These are phyloP conservation scores for Asbolus verrucosus DNA, from an alignment of 1,140 invertebrate genomes.

Conservation along the genomic window DNA sequence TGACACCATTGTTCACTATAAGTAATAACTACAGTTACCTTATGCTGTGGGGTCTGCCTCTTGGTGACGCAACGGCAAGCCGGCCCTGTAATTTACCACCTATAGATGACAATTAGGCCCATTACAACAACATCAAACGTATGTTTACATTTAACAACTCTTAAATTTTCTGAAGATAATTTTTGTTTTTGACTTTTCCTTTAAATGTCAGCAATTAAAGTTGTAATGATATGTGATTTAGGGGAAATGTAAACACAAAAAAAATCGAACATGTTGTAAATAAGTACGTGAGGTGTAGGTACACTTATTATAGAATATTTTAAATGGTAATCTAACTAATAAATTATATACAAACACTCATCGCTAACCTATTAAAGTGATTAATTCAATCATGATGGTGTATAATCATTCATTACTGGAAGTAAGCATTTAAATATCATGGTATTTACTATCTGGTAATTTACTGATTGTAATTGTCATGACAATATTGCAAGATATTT, in stretches of 20 bases:
- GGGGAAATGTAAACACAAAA: too few species aligned
- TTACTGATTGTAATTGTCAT: slow-evolving; percentile 33
- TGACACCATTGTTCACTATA: slow-evolving; percentile 41
- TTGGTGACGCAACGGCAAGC: slow-evolving; percentile 44
- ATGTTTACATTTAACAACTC: slow-evolving; percentile 35
- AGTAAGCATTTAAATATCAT: slow-evolving; percentile 39
- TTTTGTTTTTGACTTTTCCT: slow-evolving; percentile 23
- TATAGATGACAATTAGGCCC: slow-evolving; percentile 41
- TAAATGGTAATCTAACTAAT: background rate
- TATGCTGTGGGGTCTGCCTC: slow-evolving; percentile 41
- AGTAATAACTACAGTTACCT: slow-evolving; percentile 31
- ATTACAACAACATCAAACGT: slow-evolving; percentile 38
- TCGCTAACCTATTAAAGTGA: slow-evolving; percentile 39
- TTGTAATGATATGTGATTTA: slow-evolving; percentile 17
- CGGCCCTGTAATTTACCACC: slow-evolving; percentile 43
- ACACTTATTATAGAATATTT: background rate
- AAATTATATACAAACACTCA: slow-evolving; percentile 38
- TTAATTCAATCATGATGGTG: slow-evolving; percentile 44
- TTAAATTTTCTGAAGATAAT: slow-evolving; percentile 10
- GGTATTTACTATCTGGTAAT: slow-evolving; percentile 38
- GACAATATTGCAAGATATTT: slow-evolving; percentile 22
- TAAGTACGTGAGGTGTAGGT: too few species aligned
- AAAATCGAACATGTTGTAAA: too few species aligned
- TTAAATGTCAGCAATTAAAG: slow-evolving; percentile 24
- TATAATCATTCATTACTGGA: slow-evolving; percentile 36